These are phyloP conservation scores for Rhagonycha lutea DNA, from an alignment of 2,888 invertebrate species.

Conservation along the genomic window DNA sequence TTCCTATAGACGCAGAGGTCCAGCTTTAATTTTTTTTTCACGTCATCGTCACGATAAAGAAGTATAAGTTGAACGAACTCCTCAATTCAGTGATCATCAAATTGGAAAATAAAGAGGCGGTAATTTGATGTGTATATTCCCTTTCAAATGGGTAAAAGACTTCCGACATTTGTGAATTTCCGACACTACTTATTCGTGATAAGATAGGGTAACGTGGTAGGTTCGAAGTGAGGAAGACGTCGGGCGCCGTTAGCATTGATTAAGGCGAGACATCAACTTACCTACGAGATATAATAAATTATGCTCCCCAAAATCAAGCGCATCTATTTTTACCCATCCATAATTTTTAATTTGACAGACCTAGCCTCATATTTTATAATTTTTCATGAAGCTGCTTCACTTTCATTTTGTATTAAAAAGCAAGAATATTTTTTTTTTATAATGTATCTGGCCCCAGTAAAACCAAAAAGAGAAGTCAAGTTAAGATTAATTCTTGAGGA, in stretches of 20 bases:
- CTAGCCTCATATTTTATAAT: background rate
- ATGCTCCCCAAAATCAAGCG: background rate
- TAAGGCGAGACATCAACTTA: constrained; percentile 8
- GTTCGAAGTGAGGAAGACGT: constrained; percentile 4
- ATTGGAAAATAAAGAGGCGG: background rate
- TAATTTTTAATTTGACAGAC: background rate
- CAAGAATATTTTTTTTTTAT: background rate
- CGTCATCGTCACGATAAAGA: background rate
- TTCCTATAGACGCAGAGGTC: background rate
- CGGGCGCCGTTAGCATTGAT: constrained; percentile 17
- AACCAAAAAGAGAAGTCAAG: too few relatives aligned
- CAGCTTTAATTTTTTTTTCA: background rate
- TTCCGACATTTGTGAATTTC: constrained; percentile 3
- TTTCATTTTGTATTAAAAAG: background rate
- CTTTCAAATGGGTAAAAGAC: constrained; percentile 5
- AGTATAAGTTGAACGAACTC: constrained; percentile 5
- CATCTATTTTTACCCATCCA: background rate
- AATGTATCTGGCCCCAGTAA: too few relatives aligned
- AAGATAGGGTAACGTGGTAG: background rate
- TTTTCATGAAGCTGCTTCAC: background rate
- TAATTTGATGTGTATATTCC: constrained; percentile 2
- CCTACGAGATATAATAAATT: background rate
- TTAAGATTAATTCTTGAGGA: too few relatives aligned
- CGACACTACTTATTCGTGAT: background rate
- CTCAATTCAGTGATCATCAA: background rate